Evolutionary conservation across 2,888 invertebrate genomes (phyloP).

Genomic region (Chrysomela aeneicollis): DNA sequence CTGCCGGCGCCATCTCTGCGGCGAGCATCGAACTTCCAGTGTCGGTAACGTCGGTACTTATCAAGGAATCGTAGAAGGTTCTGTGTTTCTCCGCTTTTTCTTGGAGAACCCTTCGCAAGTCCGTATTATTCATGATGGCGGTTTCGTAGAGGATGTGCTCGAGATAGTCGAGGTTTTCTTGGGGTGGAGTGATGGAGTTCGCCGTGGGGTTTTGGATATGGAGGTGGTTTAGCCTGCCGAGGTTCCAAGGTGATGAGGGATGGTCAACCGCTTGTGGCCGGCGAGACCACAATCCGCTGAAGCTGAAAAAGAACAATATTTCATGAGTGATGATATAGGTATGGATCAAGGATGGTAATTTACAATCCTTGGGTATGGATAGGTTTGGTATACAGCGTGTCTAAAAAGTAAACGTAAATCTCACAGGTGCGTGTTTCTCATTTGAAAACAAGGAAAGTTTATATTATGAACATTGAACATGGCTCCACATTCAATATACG

Average conservation of each 20-base stretch:
- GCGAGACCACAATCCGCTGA: conserved; percentile 56
- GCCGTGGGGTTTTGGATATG: conserved; percentile 20
- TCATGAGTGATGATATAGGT: not conserved
- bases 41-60: conserved; percentile 35
- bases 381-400: too few species aligned
- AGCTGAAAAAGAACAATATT: conserved; percentile 49
- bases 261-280: conserved; percentile 48
- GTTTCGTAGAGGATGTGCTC: conserved; percentile 23
- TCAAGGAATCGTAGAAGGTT: conserved; percentile 50
- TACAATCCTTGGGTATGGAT: too few species aligned
- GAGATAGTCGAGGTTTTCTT: conserved; percentile 24
- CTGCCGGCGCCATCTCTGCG: conserved; percentile 46
- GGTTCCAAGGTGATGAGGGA: conserved; percentile 50
- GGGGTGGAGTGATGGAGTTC: conserved; percentile 6
- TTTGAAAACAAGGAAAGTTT: too few species aligned
- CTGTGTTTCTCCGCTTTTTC: conserved; percentile 55
- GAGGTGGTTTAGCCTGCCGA: conserved; percentile 43
- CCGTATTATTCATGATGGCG: conserved; percentile 38
- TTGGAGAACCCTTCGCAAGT: conserved; percentile 49
- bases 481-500: too few species aligned
- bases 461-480: too few species aligned
- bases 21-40: conserved; percentile 21
- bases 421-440: too few species aligned
- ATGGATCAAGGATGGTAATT: too few species aligned
- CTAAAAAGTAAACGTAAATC: too few species aligned